Base-by-base conservation (phyloP, 2,888 invertebrate genomes). In the Maniola hyperantus region DNA sequence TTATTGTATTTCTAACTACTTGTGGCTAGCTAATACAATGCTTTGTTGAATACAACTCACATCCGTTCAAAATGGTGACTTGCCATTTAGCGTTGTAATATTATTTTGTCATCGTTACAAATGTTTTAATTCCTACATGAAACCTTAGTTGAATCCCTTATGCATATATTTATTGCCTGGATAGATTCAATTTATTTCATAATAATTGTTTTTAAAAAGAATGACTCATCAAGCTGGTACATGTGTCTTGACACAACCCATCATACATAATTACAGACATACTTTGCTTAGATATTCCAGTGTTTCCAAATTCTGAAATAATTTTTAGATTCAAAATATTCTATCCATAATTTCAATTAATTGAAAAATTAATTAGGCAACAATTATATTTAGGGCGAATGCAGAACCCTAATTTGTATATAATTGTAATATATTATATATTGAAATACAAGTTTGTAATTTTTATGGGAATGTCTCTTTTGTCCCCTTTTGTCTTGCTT, bases 51-150 rank as follows among this genome's bases (percentile, higher is more conserved):
- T 85, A 82, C 84, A 82, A 85, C 83, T 86, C 85, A 91, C 88
- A 89, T 92, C 92, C 93, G 93, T 92, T 94, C 94, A 94, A 94
- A 94, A 94, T 94, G 94, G 94, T 94, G 94, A 90, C 94, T 90
- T 89, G 88, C 87, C 83, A 84, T 88, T 88, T 85, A 80, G 77
- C 74, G 82, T 80, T 76, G 59, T 68, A 67, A 66, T 65, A 68
- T 44, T 70, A 66, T 69, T 74, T 76, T 71, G 39, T 59, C 53
- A 60, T 55, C 58, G 55, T 64, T 68, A 65, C 64, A 46, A 8
- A 54, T 55, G 34, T 44, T 46, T 44, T 42, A 18, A 63, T 63
- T 20, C 34, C 46, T 46, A 34, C 7, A 53, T 11, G 26, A 42
- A 39, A 53, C n/a, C 8, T 42, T 44, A 62, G 1, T 61, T 13